Evolutionary conservation across 2,113 vertebrate genomes (phyloP), one percentile per base, ranked within the genome.

Genomic region (Dromiciops gliroides): DNA sequence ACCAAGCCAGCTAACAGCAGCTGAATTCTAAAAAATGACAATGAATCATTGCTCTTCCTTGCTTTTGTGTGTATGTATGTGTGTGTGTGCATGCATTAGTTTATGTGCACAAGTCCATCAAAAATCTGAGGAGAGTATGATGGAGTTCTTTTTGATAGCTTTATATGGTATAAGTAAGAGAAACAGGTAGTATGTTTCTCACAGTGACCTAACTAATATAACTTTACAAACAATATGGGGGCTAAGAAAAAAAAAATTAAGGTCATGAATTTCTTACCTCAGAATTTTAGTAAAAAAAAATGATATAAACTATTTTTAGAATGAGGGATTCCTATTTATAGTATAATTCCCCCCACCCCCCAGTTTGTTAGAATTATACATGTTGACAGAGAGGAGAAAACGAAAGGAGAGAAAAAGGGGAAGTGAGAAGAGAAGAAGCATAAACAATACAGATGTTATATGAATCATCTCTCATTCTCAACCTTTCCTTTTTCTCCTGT

Each of bases 361-460:
- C 31, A 60, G 9, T 26, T 60, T 25, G 6, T 53, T 60, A 31
- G 1, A 60, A 60, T 26, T 60, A 60, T 31, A 31, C 56, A 60
- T 60, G 28, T 31, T 11, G 14, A 60, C 9, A 31, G 28, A 28
- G 53, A 56, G 8, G 14, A 60, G 2, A 31, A 16, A 53, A 60
- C 31, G 2, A 31, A 2, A 53, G 19, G 24, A 26, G 24, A 53
- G 52, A 53, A 26, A 53, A 1, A 51, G 52, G 26, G 1, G 24
- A 25, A 53, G 26, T 5, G 24, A 24, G 52, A 25, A 53, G 24
- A 26, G 51, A 25, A 25, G 24, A 25, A 7, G 96, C 31, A 91
- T 37, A 94, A 96, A 75, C 50, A 83, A 48, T 90, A n/a, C 11
- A 91, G 90, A 88, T 95, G 89, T 94, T 97, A 91, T 92, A 25